Conservation (phyloP, 2,888 invertebrate species). For the Erebia aethiops region DNA sequence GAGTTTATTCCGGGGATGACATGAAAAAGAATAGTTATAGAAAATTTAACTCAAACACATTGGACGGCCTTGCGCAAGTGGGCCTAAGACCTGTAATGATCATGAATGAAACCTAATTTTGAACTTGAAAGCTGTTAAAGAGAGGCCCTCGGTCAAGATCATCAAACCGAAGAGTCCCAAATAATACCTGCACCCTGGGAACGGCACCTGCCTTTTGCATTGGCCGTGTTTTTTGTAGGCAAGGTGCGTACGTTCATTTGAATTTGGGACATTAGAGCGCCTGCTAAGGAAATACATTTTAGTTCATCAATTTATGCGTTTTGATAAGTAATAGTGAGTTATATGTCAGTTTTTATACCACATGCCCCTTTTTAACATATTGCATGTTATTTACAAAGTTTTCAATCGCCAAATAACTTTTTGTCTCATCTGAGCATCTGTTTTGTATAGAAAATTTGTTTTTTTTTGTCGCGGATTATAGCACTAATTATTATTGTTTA, state of each 20-base stretch:
- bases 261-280: constrained; percentile 43
- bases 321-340: constrained; percentile 9
- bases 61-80: too few species aligned
- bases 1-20: too few species aligned
- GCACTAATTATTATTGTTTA: too few species aligned
- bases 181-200: constrained; percentile 36
- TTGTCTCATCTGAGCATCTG: too few species aligned
- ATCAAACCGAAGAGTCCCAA: constrained; percentile 28
- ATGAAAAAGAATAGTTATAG: too few species aligned
- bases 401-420: neutral
- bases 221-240: constrained; percentile 46
- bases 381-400: neutral
- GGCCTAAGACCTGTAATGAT: too few species aligned
- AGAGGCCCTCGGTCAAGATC: neutral
- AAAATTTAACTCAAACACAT: too few species aligned
- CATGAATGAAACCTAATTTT: neutral
- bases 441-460: too few species aligned
- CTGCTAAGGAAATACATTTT: constrained; percentile 35
- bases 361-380: neutral
- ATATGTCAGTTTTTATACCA: constrained; percentile 9
- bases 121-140: constrained; percentile 2
- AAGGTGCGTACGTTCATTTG: constrained; percentile 44
- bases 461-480: too few species aligned
- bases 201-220: constrained; percentile 48
- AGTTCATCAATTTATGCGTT: constrained; percentile 22